Percentiles rank a stretch among this genome's conserved stretches.
These are phyloP conservation scores for Leistus spinibarbis DNA, from an alignment of 2,888 invertebrate species.

Conservation along the genomic window DNA sequence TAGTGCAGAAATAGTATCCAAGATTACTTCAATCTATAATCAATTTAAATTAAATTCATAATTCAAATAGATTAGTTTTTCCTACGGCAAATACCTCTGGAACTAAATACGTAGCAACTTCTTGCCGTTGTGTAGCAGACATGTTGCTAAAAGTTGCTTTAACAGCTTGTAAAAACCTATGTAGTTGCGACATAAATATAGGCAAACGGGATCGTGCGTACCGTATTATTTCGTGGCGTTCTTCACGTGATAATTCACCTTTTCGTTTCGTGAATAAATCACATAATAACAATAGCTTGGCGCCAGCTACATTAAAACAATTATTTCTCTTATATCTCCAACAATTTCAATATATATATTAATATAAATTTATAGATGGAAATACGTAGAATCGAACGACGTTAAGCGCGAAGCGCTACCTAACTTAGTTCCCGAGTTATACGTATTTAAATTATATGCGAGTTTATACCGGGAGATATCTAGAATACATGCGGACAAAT, in stretches of 20 bases:
- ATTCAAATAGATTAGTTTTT: not conserved
- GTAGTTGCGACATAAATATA: constrained; percentile 68
- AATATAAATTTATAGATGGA: no score
- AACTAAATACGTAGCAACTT: constrained; percentile 68
- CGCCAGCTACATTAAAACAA: constrained; percentile 53
- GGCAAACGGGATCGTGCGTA: constrained; percentile 70
- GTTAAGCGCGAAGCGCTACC: no score
- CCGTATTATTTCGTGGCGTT: constrained; percentile 70
- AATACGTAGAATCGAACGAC: no score
- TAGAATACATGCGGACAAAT: no score
- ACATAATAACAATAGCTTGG: constrained; percentile 65
- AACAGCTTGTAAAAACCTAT: constrained; percentile 65
- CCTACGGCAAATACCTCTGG: constrained; percentile 62
- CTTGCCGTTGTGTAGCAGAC: constrained; percentile 63
- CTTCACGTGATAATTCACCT: constrained; percentile 65
- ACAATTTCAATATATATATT: no score
- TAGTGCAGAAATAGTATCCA: constrained; percentile 65
- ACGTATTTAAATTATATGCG: no score
- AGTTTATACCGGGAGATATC: no score
- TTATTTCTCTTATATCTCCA: not conserved
- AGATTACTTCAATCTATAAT: constrained; percentile 65
- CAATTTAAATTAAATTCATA: not conserved
- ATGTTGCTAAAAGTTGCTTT: constrained; percentile 65
- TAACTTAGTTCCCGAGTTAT: no score
- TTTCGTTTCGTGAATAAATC: constrained; percentile 70